These are phyloP conservation scores for Psephotus haematonotus DNA, from an alignment of 2,113 vertebrate species.

Conservation along the genomic window DNA sequence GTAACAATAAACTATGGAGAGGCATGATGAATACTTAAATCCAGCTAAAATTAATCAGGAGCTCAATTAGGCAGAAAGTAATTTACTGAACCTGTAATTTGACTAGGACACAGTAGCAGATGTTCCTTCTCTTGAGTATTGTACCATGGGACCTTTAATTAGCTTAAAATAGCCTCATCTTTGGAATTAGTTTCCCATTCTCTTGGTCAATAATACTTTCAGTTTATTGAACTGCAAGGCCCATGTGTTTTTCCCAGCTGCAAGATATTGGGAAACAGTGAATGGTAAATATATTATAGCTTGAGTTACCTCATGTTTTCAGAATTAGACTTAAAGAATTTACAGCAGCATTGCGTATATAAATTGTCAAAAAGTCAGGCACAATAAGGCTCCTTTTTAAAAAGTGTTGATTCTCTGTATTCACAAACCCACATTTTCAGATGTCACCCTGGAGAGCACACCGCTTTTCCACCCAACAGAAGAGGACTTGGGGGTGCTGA, in stretches of 20 bases:
- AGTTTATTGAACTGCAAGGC: conserved; percentile 7
- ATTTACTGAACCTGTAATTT: conserved; percentile 54
- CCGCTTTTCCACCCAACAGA: not conserved
- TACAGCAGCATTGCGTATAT: not conserved
- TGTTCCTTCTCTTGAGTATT: conserved; percentile 23
- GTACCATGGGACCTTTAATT: conserved; percentile 43
- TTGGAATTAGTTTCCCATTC: conserved; percentile 15
- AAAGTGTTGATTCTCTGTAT: accelerated
- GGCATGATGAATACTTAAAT: not conserved
- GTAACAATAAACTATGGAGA: not conserved
- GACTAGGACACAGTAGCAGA: conserved; percentile 41
- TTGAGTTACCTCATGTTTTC: not conserved
- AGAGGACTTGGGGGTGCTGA: not conserved
- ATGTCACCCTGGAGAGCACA: not conserved
- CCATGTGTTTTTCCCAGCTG: not conserved
- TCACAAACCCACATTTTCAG: not conserved
- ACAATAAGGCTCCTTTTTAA: not conserved
- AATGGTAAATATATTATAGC: not conserved
- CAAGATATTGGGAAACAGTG: not conserved
- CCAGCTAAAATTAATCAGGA: conserved; percentile 37
- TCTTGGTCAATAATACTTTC: conserved; percentile 11
- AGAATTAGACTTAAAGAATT: not conserved
- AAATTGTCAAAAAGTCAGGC: not conserved
- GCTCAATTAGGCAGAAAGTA: conserved; percentile 53
- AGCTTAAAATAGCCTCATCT: conserved; percentile 25